Percentiles rank a stretch among this genome's conserved stretches.
Conservation (phyloP, 2,888 invertebrate species). For the Stictocephala bisonia region DNA sequence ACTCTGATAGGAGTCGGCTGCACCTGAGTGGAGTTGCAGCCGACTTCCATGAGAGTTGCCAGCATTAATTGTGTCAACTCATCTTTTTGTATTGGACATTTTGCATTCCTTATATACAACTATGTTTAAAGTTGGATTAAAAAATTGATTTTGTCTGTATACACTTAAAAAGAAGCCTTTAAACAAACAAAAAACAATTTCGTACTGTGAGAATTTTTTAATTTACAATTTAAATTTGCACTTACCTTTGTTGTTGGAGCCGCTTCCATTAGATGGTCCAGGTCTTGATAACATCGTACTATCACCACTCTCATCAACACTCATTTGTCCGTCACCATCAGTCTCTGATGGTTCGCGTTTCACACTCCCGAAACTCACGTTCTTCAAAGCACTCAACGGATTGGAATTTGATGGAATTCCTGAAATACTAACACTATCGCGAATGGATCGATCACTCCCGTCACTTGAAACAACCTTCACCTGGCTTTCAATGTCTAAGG, state of each 20-base stretch:
- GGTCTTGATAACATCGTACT: constrained; percentile 36
- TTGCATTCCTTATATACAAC: too few species aligned
- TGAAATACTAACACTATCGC: constrained; percentile 4
- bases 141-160: too few species aligned
- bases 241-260: constrained; percentile 42
- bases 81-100: too few species aligned
- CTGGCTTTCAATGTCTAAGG: background rate
- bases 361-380: background rate
- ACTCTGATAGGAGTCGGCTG: too few species aligned
- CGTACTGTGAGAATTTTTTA: too few species aligned
- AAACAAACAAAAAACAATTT: too few species aligned
- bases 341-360: constrained; percentile 32
- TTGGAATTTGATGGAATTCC: background rate
- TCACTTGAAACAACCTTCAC: constrained; percentile 1
- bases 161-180: too few species aligned
- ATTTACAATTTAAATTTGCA: background rate
- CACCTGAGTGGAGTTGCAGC: too few species aligned
- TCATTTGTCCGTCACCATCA: constrained; percentile 25
- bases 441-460: constrained; percentile 23
- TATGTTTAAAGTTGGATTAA: too few species aligned
- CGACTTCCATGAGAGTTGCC: too few species aligned
- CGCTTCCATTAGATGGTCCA: constrained; percentile 38
- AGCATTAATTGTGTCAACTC: too few species aligned
- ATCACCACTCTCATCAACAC: constrained; percentile 21
- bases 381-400: background rate